A percentile compares a stretch with the other conserved stretches of the same genome.
Evolutionary conservation across 2,113 vertebrate genomes (phyloP).

Genomic region (Calypte anna): DNA sequence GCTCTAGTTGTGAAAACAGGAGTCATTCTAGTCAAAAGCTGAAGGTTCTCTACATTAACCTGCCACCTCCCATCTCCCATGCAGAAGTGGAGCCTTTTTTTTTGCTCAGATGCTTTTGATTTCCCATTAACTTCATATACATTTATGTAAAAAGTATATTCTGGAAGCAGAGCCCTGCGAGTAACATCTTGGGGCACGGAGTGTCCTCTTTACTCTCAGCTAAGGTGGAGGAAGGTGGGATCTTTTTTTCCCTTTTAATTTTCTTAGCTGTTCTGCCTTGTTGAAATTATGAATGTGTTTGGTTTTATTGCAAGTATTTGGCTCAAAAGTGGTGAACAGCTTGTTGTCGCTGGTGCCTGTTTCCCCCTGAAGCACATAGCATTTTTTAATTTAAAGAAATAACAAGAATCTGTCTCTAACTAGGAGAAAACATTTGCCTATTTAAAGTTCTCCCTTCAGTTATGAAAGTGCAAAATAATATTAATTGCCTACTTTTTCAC

Average conservation of each 20-base stretch:
- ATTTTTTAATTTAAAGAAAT: conserved; percentile 41
- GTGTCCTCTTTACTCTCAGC: not conserved
- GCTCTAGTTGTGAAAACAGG: not conserved
- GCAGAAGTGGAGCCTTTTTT: not conserved
- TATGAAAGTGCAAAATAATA: not conserved
- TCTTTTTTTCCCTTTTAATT: not conserved
- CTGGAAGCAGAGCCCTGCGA: not conserved
- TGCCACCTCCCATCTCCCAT: not conserved
- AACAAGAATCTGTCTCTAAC: not conserved
- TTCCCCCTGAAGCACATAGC: conserved; percentile 11
- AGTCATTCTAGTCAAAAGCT: not conserved
- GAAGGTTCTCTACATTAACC: not conserved
- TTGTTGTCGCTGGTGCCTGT: conserved; percentile 31
- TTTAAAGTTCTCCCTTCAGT: not conserved
- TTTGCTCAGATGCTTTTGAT: not conserved
- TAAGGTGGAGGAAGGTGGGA: not conserved
- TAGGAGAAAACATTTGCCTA: not conserved
- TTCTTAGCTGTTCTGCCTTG: not conserved
- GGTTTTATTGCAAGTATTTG: conserved; percentile 16
- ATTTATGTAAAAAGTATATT: not conserved
- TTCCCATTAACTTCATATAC: not conserved
- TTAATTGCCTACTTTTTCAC: not conserved
- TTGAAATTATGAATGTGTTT: not conserved
- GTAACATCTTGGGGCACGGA: not conserved
- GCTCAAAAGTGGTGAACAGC: conserved; percentile 27